Evolutionary conservation across 1,140 invertebrate species (phyloP), one percentile per base, ranked within the genome.

Genomic region (Eupeodes corollae): DNA sequence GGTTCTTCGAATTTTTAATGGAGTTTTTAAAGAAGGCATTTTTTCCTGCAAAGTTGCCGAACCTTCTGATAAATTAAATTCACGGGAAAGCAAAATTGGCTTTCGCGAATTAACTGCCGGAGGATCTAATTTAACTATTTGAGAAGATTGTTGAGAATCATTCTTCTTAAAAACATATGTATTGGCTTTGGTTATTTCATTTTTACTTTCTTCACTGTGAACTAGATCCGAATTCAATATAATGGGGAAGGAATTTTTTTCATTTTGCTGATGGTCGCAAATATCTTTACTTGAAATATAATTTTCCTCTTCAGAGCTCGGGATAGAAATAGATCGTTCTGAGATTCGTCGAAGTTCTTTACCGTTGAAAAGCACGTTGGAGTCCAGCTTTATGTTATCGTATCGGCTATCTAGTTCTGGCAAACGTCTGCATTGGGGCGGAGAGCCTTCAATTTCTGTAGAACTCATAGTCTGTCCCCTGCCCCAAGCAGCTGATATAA

Each of bases 41-140:
- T 86, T 82, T 34, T 82, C 75, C 57, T 86, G 82, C 9, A 86
- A 63, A 1, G 82, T 73, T 11, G 81, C 84, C 18, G 85, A 87
- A 13, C 85, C 86, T 69, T 89, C 86, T 0, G 85, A 88, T 3
- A 88, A 68, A 57, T 87, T 87, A 3, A 88, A 72, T 13, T 82
- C 82, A 59, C 86, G 78, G 6, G 84, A 83, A 68, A 88, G 88
- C 2, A 88, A 58, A 45, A 86, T 76, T 0, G 85, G 83, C 83
- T 46, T 79, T 73, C 51, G 79, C n/a, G n/a, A n/a, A 26, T 26
- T 26, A 3, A 26, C 3, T 8, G 8, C 21, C 8, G 21, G 8
- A 8, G 21, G 21, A 26, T 26, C 21, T 26, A 26, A 5, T 26
- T 26, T 26, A 5, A 26, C 77, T 44, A 77, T 64, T 14, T 76